These are phyloP conservation scores for Nomada fabriciana DNA, from an alignment of 2,888 invertebrate species.

Conservation along the genomic window DNA sequence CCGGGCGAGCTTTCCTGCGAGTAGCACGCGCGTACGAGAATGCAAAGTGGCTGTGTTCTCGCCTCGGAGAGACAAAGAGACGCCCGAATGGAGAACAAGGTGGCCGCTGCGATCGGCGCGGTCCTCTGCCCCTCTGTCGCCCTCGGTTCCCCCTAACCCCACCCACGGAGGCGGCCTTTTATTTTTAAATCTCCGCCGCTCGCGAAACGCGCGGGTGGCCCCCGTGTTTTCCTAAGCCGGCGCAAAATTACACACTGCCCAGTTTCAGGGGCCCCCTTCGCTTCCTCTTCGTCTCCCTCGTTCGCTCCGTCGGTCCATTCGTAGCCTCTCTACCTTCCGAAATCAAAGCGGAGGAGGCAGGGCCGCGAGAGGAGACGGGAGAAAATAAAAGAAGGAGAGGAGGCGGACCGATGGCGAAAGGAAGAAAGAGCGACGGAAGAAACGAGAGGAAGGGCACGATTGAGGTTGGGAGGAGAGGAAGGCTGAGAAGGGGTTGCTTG, in stretches of 20 bases:
- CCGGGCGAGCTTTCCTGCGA: slow-evolving; percentile 22
- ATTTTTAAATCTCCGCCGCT: slow-evolving; percentile 82
- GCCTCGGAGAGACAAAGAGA: slow-evolving; percentile 76
- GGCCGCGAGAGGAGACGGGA: slow-evolving; percentile 20
- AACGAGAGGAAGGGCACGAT: slow-evolving; percentile 42
- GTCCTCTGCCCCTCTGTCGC: slow-evolving; percentile 37
- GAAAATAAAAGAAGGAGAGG: slow-evolving; percentile 40
- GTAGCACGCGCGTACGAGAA: slow-evolving; percentile 42
- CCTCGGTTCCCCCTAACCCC: not conserved
- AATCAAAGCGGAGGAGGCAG: slow-evolving; percentile 55
- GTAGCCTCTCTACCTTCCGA: slow-evolving; percentile 59
- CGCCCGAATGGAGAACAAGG: slow-evolving; percentile 70
- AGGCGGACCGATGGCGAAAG: slow-evolving; percentile 46
- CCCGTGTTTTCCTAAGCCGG: slow-evolving; percentile 84
- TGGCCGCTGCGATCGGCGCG: slow-evolving; percentile 69
- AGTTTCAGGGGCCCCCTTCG: slow-evolving; percentile 62
- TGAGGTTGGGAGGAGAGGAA: slow-evolving; percentile 62
- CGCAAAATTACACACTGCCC: slow-evolving; percentile 84
- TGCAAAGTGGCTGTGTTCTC: slow-evolving; percentile 71
- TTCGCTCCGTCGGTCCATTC: slow-evolving; percentile 15
- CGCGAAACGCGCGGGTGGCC: slow-evolving; percentile 84
- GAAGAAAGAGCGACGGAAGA: slow-evolving; percentile 51
- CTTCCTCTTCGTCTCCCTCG: slow-evolving; percentile 7
- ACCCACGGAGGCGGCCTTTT: slow-evolving; percentile 71
- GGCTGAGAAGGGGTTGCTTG: slow-evolving; percentile 64